A percentile compares a stretch with the other conserved stretches of the same genome.
phyloP scores from a whole-genome alignment of 2,797 vertebrate species.

The Tauraco hartlaubi region DNA sequence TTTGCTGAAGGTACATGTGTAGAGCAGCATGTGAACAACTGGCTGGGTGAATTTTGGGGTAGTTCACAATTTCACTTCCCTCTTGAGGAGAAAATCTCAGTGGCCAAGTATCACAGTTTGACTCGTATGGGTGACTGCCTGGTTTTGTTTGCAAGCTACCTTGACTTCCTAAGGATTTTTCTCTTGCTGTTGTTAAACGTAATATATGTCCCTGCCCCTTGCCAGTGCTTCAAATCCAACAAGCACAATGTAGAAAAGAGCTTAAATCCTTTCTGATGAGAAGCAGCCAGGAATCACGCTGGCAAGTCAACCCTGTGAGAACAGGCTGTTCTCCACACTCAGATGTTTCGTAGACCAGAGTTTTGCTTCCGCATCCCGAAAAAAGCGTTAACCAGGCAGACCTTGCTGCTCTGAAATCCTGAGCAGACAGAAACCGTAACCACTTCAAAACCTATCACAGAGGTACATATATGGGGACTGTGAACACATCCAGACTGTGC shows the following conservation, averaged over 20 bases:
- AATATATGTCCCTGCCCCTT: background rate
- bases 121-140: background rate
- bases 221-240: background rate
- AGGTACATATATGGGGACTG: background rate
- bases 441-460: background rate
- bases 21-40: background rate
- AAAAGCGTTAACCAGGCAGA: background rate
- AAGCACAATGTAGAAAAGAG: background rate
- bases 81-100: background rate
- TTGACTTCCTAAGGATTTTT: background rate
- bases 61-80: background rate
- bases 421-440: background rate
- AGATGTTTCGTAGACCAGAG: background rate
- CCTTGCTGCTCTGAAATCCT: background rate
- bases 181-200: background rate
- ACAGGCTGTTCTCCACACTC: slow-evolving; percentile 11
- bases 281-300: background rate
- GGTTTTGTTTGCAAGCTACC: background rate
- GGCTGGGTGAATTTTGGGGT: background rate
- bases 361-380: background rate
- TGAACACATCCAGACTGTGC: background rate
- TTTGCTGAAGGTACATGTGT: background rate
- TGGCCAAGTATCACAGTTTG: background rate
- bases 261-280: slow-evolving; percentile 20
- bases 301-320: background rate